A percentile compares a stretch with the other conserved stretches of the same genome.
Evolutionary conservation across 2,888 invertebrate genomes (phyloP).

Genomic region (Heterodera filipjevi): DNA sequence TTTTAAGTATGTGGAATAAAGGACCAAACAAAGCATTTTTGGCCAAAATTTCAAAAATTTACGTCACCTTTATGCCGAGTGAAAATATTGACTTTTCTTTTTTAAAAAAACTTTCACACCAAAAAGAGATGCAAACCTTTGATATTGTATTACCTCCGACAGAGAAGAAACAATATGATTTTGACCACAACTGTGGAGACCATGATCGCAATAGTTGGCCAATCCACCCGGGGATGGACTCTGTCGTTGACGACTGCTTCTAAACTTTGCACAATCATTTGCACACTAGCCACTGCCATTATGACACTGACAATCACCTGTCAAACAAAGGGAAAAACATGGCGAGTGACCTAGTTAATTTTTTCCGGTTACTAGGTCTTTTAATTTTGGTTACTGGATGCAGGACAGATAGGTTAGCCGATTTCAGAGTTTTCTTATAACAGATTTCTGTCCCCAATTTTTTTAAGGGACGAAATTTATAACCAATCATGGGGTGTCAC

Average conservation of each 20-base stretch:
- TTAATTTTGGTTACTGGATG: too few relatives aligned
- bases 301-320: slow-evolving; percentile 67
- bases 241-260: slow-evolving; percentile 40
- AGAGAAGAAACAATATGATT: slow-evolving; percentile 53
- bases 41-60: too few relatives aligned
- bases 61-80: too few relatives aligned
- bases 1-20: too few relatives aligned
- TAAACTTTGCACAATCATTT: slow-evolving; percentile 64
- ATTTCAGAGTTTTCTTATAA: too few relatives aligned
- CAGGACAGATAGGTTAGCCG: too few relatives aligned
- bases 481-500: too few relatives aligned
- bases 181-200: slow-evolving; percentile 58
- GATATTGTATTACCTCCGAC: slow-evolving; percentile 47
- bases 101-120: neutral
- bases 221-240: slow-evolving; percentile 54
- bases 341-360: neutral
- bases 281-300: slow-evolving; percentile 68
- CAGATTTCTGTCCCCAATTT: too few relatives aligned
- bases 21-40: too few relatives aligned
- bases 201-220: slow-evolving; percentile 60
- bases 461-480: too few relatives aligned
- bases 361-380: neutral
- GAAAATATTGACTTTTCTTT: too few relatives aligned
- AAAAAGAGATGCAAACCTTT: neutral
- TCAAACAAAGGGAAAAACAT: neutral